Percentiles rank a stretch among this genome's conserved stretches.
These are phyloP conservation scores for Drosophila meridionalis DNA, from an alignment of 2,888 invertebrate species.

Conservation along the genomic window DNA sequence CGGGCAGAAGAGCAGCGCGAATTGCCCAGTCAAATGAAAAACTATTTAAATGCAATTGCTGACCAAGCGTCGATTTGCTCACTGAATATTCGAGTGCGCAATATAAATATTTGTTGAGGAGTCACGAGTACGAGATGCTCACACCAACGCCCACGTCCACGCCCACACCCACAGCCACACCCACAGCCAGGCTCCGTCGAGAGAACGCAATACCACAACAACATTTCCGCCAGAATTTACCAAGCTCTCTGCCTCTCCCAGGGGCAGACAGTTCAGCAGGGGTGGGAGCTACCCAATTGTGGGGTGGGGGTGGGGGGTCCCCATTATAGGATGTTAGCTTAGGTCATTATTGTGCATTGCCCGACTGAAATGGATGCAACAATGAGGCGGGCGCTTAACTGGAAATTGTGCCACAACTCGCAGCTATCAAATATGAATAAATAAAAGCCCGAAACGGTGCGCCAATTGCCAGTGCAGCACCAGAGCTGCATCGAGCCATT, in stretches of 20 bases:
- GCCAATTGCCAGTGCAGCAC: constrained; percentile 14
- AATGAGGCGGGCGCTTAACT: constrained; percentile 37
- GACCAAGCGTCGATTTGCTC: constrained; percentile 75
- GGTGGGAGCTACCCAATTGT: background rate
- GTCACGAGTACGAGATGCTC: constrained; percentile 7
- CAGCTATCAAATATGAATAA: constrained; percentile 49
- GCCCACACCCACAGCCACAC: background rate
- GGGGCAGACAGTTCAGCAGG: constrained; percentile 52
- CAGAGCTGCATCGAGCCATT: background rate
- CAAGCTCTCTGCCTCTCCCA: background rate
- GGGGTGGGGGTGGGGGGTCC: background rate
- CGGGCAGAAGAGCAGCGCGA: constrained; percentile 36
- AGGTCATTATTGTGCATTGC: constrained; percentile 40
- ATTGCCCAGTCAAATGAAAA: constrained; percentile 78
- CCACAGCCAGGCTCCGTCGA: background rate
- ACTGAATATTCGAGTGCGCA: constrained; percentile 71
- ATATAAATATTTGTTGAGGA: constrained; percentile 51
- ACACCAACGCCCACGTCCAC: background rate
- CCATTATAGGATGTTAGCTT: constrained; percentile 29
- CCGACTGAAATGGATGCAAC: constrained; percentile 26
- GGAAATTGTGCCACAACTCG: constrained; percentile 29
- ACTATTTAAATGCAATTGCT: constrained; percentile 78
- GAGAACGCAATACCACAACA: constrained; percentile 6
- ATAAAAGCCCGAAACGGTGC: constrained; percentile 24
- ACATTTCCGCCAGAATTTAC: constrained; percentile 6